Percentiles rank a stretch among this genome's conserved stretches.
Conservation (phyloP, 2,888 invertebrate species). For the Uropetala carovei region DNA sequence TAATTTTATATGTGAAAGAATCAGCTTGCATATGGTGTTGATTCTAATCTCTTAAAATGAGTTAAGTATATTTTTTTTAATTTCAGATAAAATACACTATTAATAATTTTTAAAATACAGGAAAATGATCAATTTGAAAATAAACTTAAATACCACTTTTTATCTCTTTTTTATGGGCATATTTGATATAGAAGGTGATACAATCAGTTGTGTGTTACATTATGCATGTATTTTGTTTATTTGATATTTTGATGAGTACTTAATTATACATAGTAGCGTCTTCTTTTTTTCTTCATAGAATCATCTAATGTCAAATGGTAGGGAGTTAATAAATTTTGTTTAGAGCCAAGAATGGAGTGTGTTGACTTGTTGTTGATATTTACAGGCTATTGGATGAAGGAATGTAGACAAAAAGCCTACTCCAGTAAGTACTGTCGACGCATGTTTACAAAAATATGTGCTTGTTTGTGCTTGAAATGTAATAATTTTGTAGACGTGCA, state of each 20-base stretch:
- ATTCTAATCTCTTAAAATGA: too few relatives aligned
- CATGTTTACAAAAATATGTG: constrained; percentile 70
- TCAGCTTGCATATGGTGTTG: too few relatives aligned
- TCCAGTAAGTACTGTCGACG: constrained; percentile 73
- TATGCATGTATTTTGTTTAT: too few relatives aligned
- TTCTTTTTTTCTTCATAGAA: constrained; percentile 61
- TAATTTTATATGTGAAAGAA: too few relatives aligned
- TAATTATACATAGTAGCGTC: background rate
- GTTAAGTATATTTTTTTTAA: too few relatives aligned
- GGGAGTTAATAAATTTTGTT: background rate
- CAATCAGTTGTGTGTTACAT: too few relatives aligned
- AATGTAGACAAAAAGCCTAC: constrained; percentile 73
- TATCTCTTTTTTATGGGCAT: too few relatives aligned
- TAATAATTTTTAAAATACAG: too few relatives aligned
- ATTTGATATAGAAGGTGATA: too few relatives aligned
- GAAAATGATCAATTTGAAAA: too few relatives aligned
- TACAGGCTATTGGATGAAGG: constrained; percentile 75
- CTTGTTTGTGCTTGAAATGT: constrained; percentile 45
- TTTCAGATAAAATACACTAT: too few relatives aligned
- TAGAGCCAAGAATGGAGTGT: constrained; percentile 67
- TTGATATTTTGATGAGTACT: constrained; percentile 46
- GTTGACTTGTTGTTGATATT: constrained; percentile 72
- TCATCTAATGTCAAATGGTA: constrained; percentile 66
- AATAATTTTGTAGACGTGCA: constrained; percentile 35
- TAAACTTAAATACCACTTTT: too few relatives aligned